Percentiles rank a stretch among this genome's conserved stretches.
These are phyloP conservation scores for Lagopus leucura DNA, from an alignment of 2,113 vertebrate species.

Conservation along the genomic window DNA sequence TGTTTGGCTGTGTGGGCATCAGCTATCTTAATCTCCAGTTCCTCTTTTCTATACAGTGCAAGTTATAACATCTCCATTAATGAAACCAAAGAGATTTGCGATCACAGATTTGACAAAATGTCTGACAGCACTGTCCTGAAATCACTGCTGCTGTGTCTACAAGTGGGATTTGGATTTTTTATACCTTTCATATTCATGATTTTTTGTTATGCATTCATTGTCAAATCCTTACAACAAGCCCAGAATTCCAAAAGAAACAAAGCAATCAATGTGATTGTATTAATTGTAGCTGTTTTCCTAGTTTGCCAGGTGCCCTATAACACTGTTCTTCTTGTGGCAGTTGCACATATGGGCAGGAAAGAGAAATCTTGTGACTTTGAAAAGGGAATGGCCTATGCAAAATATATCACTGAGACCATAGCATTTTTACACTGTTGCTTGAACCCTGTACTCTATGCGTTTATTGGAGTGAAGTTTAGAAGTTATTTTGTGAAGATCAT, in stretches of 20 bases:
- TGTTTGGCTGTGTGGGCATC: constrained; percentile 81
- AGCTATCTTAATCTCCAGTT: constrained; percentile 81
- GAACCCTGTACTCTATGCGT: constrained; percentile 93
- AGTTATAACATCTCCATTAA: constrained; percentile 26
- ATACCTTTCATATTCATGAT: constrained; percentile 87
- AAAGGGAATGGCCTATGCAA: constrained; percentile 25
- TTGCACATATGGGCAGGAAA: constrained; percentile 37
- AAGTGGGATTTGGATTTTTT: constrained; percentile 87
- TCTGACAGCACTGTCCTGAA: constrained; percentile 64
- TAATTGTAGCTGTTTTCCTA: constrained; percentile 87
- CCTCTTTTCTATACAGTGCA: constrained; percentile 80
- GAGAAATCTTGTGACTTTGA: constrained; percentile 40
- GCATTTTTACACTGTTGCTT: constrained; percentile 93
- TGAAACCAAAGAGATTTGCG: constrained; percentile 70
- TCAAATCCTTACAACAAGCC: constrained; percentile 82
- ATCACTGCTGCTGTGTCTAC: constrained; percentile 75
- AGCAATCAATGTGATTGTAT: constrained; percentile 87
- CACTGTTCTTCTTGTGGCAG: constrained; percentile 75
- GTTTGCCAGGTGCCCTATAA: constrained; percentile 90
- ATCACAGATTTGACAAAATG: constrained; percentile 57
- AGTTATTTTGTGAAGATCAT: constrained; percentile 87
- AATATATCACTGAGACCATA: constrained; percentile 76
- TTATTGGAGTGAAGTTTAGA: constrained; percentile 90
- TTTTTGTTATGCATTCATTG: constrained; percentile 85
- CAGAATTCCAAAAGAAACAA: constrained; percentile 88